Evolutionary conservation across 2,113 vertebrate species (phyloP), one percentile per base, ranked within the genome.

Genomic region (Meles meles): DNA sequence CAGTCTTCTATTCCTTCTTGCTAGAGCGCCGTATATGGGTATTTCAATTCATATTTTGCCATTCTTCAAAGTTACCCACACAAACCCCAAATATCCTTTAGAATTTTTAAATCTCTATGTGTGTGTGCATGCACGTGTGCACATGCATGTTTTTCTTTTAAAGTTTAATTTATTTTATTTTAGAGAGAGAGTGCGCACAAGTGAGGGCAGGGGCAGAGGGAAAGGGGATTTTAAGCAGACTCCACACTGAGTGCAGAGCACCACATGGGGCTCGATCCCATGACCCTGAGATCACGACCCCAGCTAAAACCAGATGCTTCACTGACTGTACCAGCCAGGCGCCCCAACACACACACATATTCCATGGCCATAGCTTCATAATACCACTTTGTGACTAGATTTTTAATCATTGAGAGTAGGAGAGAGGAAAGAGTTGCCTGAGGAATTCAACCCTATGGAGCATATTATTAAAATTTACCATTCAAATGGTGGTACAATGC

Each of bases 41-140:
- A 92, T 96, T 88, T 94, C 61, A 97, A 69, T 79, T 49, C 0
- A 39, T 25, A 87, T 18, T 10, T 34, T 72, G 6, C 90, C 13
- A 61, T 69, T 39, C 29, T 96, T 89, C 91, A 85, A 86, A 94
- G 25, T 92, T 84, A 74, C 44, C 31, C 88, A 88, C 42, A 83
- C 2, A 96, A 90, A 79, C 27, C 1, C 11, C 14, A 84, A 47
- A 79, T 55, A 85, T 94, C 71, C 34, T 83, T 27, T 31, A 89
- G 94, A 95, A 65, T 18, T 67, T 44, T 31, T 47, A 79, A 97
- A 39, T 55, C 5, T 72, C 59, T 61, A 27, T 27, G 3, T 86
- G 25, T 84, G 5, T 67, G 18, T 71, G 6, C 52, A 1, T 61
- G 4, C 39, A 18, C n/a, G 23, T 90, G 11, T 52, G 7, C 13